Percentiles rank a stretch among this genome's conserved stretches.
phyloP scores from a whole-genome alignment of 64 coral and sea anemone genomes.

The Porites lutea region DNA sequence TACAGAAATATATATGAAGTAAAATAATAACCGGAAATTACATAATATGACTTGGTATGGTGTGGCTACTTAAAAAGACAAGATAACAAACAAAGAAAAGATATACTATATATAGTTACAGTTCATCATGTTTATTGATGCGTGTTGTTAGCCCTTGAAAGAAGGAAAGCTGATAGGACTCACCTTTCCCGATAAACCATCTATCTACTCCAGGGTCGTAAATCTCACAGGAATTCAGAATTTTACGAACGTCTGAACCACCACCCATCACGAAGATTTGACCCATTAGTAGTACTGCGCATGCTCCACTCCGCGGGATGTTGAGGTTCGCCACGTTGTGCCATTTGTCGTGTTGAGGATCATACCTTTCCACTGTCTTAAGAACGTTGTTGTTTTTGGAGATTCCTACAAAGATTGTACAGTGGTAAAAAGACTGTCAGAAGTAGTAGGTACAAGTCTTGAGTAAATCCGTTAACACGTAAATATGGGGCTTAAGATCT shows the following conservation, averaged over 20 bases:
- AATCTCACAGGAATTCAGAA: slow-evolving; percentile 81
- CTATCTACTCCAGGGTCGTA: slow-evolving; percentile 72
- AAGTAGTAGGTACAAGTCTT: no score
- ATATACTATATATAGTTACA: no score
- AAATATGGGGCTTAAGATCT: no score
- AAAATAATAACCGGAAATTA: no score
- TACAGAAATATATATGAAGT: no score
- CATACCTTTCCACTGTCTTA: slow-evolving; percentile 80
- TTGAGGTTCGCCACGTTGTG: slow-evolving; percentile 59
- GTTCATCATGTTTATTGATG: no score
- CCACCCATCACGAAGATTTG: slow-evolving; percentile 89
- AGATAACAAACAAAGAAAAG: no score
- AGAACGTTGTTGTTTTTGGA: slow-evolving; percentile 56
- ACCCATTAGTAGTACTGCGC: slow-evolving; percentile 75
- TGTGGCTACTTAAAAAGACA: no score
- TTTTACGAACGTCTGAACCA: slow-evolving; percentile 30
- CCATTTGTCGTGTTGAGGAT: slow-evolving; percentile 73
- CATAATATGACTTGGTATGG: no score
- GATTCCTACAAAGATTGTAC: slow-evolving; percentile 45
- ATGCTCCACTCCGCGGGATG: slow-evolving; percentile 90
- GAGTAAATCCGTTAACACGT: no score
- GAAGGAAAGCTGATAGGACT: not conserved
- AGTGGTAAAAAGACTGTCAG: no score
- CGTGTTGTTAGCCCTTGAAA: no score
- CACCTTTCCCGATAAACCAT: slow-evolving; percentile 83